Evolutionary conservation across 2,888 invertebrate species (phyloP), one percentile per base, ranked within the genome.

Genomic region (Hypomecis atomaria): DNA sequence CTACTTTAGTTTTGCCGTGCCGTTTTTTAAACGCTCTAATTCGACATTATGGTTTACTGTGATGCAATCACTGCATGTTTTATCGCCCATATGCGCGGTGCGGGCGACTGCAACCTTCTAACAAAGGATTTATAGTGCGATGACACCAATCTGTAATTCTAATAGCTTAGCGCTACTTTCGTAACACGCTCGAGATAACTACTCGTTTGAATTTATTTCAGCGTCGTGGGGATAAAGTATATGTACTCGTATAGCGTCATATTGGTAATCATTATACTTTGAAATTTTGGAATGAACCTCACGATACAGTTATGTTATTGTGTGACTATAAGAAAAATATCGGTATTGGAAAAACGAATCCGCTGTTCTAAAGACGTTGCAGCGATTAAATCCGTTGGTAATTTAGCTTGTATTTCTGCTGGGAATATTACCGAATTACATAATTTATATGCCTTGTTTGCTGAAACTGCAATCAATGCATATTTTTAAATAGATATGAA

Each of bases 141-240:
- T 70, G 67, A 74, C 73, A 71, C 70, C 72, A 67, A 74, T 77
- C 76, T 72, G 76, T 75, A 71, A 62, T 74, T 74, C 70, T 72
- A 75, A 74, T 72, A 63, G 65, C 43, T 44, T 60, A 48, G 68
- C 57, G 47, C 67, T 69, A 69, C 71, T 74, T 59, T 57, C 67
- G 63, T 67, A 57, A 42, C 58, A 57, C 57, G 63, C 71, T 66
- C 71, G 56, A 59, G n/a, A 10, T 7, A 11, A 9, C 23, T 33
- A 33, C 23, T 40, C 2, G 40, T 4, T 52, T 40, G 23, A 23
- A 23, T 23, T 43, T 52, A 23, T 50, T 11, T 37, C 6, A 45
- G 40, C 49, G 11, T 11, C 37, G 49, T 48, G n/a, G 49, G 11
- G 6, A 36, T 49, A 49, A 37, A 7, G 5, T 38, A 45, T 8